Evolutionary conservation across 1,140 invertebrate species (phyloP).

Genomic region (Sminthurinus signatus): DNA sequence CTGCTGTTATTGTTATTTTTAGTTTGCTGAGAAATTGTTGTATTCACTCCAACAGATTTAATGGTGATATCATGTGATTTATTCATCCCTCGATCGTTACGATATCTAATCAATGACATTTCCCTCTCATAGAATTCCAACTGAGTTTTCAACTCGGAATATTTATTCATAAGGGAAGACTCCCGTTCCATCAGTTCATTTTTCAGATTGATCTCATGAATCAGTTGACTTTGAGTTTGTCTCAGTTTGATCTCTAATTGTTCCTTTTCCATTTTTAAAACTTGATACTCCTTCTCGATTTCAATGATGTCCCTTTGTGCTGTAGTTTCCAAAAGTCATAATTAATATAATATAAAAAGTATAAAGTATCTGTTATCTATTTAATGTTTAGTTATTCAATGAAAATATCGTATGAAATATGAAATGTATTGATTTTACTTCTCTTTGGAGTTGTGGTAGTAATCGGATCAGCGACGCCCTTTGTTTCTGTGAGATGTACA

Average conservation of each 20-base stretch:
- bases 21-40: too few species aligned
- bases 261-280: not conserved
- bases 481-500: not conserved
- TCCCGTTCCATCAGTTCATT: not conserved
- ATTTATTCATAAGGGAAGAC: not conserved
- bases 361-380: too few species aligned
- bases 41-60: too few species aligned
- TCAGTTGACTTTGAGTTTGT: not conserved
- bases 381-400: too few species aligned
- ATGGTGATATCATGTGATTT: too few species aligned
- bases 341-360: too few species aligned
- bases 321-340: too few species aligned
- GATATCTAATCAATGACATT: not conserved
- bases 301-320: not conserved
- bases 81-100: too few species aligned
- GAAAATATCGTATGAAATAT: too few species aligned
- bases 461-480: not conserved
- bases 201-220: not conserved
- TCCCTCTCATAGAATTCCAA: not conserved
- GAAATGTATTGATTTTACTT: slow-evolving; percentile 1
- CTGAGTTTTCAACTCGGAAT: not conserved
- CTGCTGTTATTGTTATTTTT: too few species aligned
- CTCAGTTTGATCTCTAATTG: not conserved
- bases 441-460: not conserved
- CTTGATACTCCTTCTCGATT: not conserved